Percentiles rank a stretch among this genome's conserved stretches.
These are phyloP conservation scores for Papilio demoleus DNA, from an alignment of 2,888 invertebrate genomes.

Conservation along the genomic window DNA sequence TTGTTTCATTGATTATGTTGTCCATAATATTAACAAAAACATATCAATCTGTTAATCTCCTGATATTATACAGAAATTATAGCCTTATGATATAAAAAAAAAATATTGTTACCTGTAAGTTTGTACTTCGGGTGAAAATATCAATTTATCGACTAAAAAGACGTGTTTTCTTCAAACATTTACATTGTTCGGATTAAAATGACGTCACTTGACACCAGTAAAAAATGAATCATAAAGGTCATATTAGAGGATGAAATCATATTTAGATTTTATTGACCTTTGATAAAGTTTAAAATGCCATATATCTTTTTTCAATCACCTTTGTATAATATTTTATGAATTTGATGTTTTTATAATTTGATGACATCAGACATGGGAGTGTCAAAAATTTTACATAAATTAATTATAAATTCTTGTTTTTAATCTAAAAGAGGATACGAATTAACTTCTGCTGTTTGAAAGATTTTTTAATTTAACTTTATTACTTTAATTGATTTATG, in stretches of 20 bases:
- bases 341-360: constrained; percentile 8
- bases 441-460: neutral
- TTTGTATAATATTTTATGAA: constrained; percentile 10
- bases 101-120: too few relatives aligned
- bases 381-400: neutral
- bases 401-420: neutral
- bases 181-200: constrained; percentile 18
- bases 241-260: constrained; percentile 36
- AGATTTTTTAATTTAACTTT: neutral
- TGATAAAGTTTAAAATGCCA: constrained; percentile 20
- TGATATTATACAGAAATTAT: too few relatives aligned
- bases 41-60: too few relatives aligned
- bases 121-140: too few relatives aligned
- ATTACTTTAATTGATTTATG: neutral
- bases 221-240: neutral
- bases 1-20: too few relatives aligned
- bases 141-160: too few relatives aligned
- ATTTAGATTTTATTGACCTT: constrained; percentile 22
- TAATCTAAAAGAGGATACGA: neutral
- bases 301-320: constrained; percentile 23
- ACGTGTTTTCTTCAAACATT: constrained; percentile 3
- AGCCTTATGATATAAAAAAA: too few relatives aligned
- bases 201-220: constrained; percentile 2
- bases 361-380: constrained; percentile 2
- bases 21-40: too few relatives aligned